Evolutionary conservation across 2,797 vertebrate genomes (phyloP).

Genomic region (Apogon talboti): DNA sequence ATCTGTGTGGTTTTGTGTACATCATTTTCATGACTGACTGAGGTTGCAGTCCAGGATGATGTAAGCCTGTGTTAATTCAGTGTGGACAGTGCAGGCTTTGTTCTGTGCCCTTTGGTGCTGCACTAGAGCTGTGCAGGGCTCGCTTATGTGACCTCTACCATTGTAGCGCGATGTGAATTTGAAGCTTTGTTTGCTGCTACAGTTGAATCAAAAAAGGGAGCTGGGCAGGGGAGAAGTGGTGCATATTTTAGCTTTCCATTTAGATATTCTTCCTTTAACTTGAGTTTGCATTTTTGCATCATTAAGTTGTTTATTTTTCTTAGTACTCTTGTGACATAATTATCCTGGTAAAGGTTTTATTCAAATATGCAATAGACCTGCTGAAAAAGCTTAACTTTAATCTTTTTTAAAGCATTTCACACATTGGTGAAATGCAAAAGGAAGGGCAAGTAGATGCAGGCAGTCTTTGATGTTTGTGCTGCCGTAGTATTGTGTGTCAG

Average conservation of each 20-base stretch:
- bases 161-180: conserved; percentile 78
- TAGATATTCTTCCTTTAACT: conserved; percentile 55
- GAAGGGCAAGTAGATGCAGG: conserved; percentile 54
- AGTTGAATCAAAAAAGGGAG: conserved; percentile 52
- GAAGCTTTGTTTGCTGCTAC: conserved; percentile 79
- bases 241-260: conserved; percentile 58
- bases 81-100: conserved; percentile 81
- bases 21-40: conserved; percentile 79
- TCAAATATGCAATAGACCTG: conserved; percentile 67
- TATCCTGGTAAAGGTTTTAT: conserved; percentile 66
- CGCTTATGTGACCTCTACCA: conserved; percentile 80
- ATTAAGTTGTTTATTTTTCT: conserved; percentile 74
- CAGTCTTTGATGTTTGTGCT: conserved; percentile 74
- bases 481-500: conserved; percentile 65
- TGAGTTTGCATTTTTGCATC: conserved; percentile 64
- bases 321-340: conserved; percentile 69
- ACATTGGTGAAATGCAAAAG: conserved; percentile 66
- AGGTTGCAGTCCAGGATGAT: conserved; percentile 79
- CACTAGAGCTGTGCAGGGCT: conserved; percentile 70
- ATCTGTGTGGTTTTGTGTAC: conserved; percentile 77
- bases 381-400: conserved; percentile 70
- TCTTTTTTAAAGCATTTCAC: conserved; percentile 57
- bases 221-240: conserved; percentile 31
- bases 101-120: conserved; percentile 80
- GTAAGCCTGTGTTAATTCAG: conserved; percentile 84